Evolutionary conservation across 2,113 vertebrate species (phyloP).

Genomic region (Pygoscelis adeliae): DNA sequence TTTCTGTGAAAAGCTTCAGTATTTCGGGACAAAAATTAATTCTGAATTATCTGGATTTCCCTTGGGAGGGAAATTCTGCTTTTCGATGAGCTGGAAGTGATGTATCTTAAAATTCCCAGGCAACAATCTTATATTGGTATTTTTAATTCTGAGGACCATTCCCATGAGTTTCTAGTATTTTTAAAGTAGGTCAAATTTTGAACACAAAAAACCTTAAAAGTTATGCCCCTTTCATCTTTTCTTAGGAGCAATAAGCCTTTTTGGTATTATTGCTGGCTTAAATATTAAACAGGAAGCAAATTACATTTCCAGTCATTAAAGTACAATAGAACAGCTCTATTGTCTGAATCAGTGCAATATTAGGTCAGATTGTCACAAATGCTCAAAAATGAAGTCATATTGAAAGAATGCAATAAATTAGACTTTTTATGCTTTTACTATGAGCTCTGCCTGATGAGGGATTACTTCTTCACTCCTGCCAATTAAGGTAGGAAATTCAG

Average conservation of each 20-base stretch:
- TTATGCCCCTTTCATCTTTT: constrained; percentile 68
- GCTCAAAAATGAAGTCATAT: constrained; percentile 64
- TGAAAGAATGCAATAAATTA: constrained; percentile 67
- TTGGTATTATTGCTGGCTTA: constrained; percentile 58
- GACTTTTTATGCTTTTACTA: constrained; percentile 15
- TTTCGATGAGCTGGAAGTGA: constrained; percentile 57
- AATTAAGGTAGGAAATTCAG: constrained; percentile 25
- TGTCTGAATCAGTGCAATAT: constrained; percentile 65
- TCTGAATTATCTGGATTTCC: constrained; percentile 63
- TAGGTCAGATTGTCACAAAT: constrained; percentile 57
- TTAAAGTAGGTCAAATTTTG: constrained; percentile 69
- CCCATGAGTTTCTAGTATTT: constrained; percentile 59
- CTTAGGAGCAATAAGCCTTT: constrained; percentile 61
- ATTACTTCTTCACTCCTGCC: constrained; percentile 21
- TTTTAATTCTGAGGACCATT: constrained; percentile 65
- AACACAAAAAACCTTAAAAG: constrained; percentile 63
- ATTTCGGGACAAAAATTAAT: constrained; percentile 62
- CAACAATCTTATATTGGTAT: constrained; percentile 69
- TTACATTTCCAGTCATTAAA: constrained; percentile 65
- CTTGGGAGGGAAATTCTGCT: constrained; percentile 58
- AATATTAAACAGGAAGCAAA: constrained; percentile 73
- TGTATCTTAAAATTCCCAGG: constrained; percentile 63
- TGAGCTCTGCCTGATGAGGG: not conserved
- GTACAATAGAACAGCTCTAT: constrained; percentile 62
- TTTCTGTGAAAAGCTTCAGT: constrained; percentile 23